Evolutionary conservation across 2,797 vertebrate genomes (phyloP).

Genomic region (Sphenopsis melanotis): DNA sequence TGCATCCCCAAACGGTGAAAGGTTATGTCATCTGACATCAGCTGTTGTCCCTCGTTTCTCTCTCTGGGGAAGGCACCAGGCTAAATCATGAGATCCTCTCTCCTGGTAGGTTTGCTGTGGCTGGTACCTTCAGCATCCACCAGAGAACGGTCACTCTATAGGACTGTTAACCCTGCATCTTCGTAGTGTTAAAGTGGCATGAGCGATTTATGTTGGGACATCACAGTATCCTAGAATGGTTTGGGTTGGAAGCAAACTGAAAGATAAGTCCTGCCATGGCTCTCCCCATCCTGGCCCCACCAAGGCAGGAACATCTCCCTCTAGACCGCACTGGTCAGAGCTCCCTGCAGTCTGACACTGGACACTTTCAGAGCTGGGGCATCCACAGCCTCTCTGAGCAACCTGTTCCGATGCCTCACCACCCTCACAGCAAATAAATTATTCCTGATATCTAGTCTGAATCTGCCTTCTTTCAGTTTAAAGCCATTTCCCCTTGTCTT

Average conservation of each 20-base stretch:
- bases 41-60: background rate
- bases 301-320: background rate
- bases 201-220: background rate
- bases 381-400: background rate
- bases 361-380: background rate
- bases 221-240: background rate
- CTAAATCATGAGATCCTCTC: background rate
- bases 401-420: background rate
- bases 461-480: background rate
- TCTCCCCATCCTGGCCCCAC: too few relatives aligned
- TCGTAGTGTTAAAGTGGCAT: background rate
- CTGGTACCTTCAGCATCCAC: background rate
- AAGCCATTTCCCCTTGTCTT: background rate
- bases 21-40: fast-evolving
- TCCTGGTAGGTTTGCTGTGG: background rate
- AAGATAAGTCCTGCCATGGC: too few relatives aligned
- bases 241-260: background rate
- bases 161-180: background rate
- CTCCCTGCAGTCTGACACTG: background rate
- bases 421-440: background rate
- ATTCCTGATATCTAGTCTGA: background rate
- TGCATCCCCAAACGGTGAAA: fast-evolving
- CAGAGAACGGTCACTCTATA: background rate
- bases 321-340: background rate
- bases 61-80: background rate